Evolutionary conservation across 2,113 vertebrate genomes (phyloP), one percentile per base, ranked within the genome.

Genomic region (Pangasianodon gigas): DNA sequence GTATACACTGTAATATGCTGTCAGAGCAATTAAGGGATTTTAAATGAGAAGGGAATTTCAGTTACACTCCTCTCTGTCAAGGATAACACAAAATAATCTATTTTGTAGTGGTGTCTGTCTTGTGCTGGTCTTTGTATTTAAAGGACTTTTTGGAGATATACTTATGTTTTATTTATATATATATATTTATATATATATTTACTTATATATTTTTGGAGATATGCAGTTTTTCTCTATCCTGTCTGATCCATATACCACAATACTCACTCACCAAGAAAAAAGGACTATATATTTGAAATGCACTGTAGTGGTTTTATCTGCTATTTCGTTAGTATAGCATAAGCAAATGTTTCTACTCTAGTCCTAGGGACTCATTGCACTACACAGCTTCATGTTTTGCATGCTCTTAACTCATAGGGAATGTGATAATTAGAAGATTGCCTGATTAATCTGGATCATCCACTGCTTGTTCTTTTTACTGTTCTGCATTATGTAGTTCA

Each of bases 1-100:
- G 6, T 58, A 54, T 37, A 37, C 52, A 75, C 7, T 26, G 56
- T 41, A 54, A 89, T 77, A 88, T 92, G 74, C 75, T 54, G 75
- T 44, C 11, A 37, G 56, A 86, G 54, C 80, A 82, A 91, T 48
- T 46, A 58, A 54, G 44, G 14, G 14, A 6, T 18, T 65, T 32
- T 67, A 13, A n/a, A 11, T 69, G 29, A 69, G 65, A 14, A 32
- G 29, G 29, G 11, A 71, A 37, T 37, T 37, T 74, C 29, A 74
- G 69, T 74, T 74, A 74, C 32, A 1, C 67, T 44, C 37, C 37
- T 75, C 8, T 75, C 71, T 75, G 18, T 9, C 0, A 75, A 9
- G 37, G 18, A 44, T 21, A 75, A 75, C 21, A n/a, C 2, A 44
- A 75, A 9, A 75, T 44, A 75, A 21, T 75, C 18, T 41, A 9